Percentiles rank a stretch among this genome's conserved stretches.
Conservation (phyloP, 2,888 invertebrate genomes). For the Pterostichus madidus region DNA sequence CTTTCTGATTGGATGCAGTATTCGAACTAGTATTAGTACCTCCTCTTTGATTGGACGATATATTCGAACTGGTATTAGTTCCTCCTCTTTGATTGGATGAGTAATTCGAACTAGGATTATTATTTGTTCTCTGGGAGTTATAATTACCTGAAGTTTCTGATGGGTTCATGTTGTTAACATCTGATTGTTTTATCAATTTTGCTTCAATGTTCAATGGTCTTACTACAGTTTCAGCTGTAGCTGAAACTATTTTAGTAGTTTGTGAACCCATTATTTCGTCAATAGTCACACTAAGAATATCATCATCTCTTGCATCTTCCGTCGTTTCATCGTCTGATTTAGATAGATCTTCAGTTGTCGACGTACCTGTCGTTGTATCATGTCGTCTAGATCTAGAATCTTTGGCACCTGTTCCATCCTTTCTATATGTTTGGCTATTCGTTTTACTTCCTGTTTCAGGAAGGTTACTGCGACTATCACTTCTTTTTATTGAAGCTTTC, state of each 20-base stretch:
- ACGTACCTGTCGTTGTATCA: conserved; percentile 55
- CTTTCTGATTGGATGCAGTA: too few species aligned
- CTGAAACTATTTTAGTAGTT: conserved; percentile 74
- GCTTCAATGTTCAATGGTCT: conserved; percentile 76
- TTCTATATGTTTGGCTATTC: conserved; percentile 56
- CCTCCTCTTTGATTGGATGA: neutral
- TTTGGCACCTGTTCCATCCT: conserved; percentile 43
- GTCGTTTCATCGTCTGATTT: conserved; percentile 61
- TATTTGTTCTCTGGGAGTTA: neutral
- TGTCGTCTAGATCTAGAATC: conserved; percentile 50
- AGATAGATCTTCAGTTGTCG: conserved; percentile 56
- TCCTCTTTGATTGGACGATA: neutral
- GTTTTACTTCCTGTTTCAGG: neutral
- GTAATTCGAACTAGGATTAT: neutral
- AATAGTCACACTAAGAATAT: conserved; percentile 60
- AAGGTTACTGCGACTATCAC: neutral
- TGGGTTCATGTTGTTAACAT: neutral
- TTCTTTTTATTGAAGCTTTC: conserved; percentile 3
- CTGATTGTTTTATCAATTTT: conserved; percentile 68
- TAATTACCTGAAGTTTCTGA: neutral
- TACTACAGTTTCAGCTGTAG: conserved; percentile 75
- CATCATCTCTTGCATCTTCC: conserved; percentile 59
- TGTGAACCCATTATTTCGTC: conserved; percentile 69
- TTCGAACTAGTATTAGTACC: neutral
- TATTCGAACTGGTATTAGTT: neutral